Percentiles rank a stretch among this genome's conserved stretches.
These are phyloP conservation scores for Leptura quadrifasciata DNA, from an alignment of 2,888 invertebrate genomes.

Conservation along the genomic window DNA sequence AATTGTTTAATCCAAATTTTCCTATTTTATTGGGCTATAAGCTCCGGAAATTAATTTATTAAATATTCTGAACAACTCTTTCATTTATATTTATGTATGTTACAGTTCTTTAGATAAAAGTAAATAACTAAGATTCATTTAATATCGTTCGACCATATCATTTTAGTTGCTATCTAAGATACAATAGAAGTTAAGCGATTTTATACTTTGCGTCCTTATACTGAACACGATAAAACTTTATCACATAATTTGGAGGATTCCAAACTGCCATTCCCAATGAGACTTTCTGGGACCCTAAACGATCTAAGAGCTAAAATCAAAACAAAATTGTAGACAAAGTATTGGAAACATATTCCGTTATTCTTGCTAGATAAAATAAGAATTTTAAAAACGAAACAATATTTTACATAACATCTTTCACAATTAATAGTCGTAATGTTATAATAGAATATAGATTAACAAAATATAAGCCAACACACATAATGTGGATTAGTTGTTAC, in stretches of 20 bases:
- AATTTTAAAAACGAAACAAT: background rate
- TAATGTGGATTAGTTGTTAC: too few species aligned
- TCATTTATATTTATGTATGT: too few species aligned
- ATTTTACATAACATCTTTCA: background rate
- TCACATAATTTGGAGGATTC: background rate
- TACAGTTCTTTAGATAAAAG: background rate
- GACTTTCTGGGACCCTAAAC: constrained; percentile 15
- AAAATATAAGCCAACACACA: too few species aligned
- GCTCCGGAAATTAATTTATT: too few species aligned
- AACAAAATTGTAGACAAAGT: background rate
- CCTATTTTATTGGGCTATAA: too few species aligned
- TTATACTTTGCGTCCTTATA: background rate
- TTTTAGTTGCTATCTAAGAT: background rate
- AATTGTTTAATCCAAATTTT: too few species aligned
- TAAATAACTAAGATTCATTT: background rate
- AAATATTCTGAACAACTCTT: too few species aligned
- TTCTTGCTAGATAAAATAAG: background rate
- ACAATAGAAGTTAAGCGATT: background rate
- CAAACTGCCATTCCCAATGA: constrained; percentile 15
- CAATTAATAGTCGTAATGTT: too few species aligned
- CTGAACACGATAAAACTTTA: constrained; percentile 14
- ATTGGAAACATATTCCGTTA: background rate
- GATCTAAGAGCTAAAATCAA: constrained; percentile 16
- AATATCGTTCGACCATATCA: background rate
- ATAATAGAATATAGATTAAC: too few species aligned